Base-by-base conservation (phyloP, 2,113 vertebrate species). In the Arothron firmamentum region DNA sequence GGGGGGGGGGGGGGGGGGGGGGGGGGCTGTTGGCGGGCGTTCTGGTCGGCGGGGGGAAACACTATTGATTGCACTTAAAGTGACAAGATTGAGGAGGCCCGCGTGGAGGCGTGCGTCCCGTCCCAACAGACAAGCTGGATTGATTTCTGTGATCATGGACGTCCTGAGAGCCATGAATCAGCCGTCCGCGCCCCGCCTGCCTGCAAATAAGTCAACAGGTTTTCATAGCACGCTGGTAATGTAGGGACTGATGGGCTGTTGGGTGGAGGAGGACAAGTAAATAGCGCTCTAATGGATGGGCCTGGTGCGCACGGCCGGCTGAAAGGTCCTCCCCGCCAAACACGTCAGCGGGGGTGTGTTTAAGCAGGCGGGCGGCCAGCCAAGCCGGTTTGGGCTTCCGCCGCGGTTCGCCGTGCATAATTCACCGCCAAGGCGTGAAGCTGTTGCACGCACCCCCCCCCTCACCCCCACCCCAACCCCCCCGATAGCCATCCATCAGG, bases 61-160 rank as follows among this genome's bases (percentile, higher is more conserved):
- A 52, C 56, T 82, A 90, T 90, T 82, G 90, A 90, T 90, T 73
- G 83, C 74, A 65, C 79, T 82, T 81, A 88, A 87, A 88, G 79
- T 82, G 81, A 85, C 83, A 83, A 87, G 80, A 91, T 83, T 78
- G 89, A 89, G 79, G 79, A 85, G 85, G 64, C 69, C 77, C 72
- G 62, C 79, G 78, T 76, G 73, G 83, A 83, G 79, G 77, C 53
- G 74, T 80, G 85, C 28, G 72, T 77, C 76, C 85, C 70, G 53
- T 85, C 78, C 38, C 79, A 62, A 77, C 77, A 64, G 74, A 82
- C 67, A 66, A 61, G 79, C 68, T 56, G 71, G 42, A 43, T 82
- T 74, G 75, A 77, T 83, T 81, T 74, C 55, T 72, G 46, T 57
- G 58, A 74, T 80, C 71, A 52, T 55, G 68, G 78, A 78, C 8